These are phyloP conservation scores for Pheosia tremula DNA, from an alignment of 2,888 invertebrate species.

Conservation along the genomic window DNA sequence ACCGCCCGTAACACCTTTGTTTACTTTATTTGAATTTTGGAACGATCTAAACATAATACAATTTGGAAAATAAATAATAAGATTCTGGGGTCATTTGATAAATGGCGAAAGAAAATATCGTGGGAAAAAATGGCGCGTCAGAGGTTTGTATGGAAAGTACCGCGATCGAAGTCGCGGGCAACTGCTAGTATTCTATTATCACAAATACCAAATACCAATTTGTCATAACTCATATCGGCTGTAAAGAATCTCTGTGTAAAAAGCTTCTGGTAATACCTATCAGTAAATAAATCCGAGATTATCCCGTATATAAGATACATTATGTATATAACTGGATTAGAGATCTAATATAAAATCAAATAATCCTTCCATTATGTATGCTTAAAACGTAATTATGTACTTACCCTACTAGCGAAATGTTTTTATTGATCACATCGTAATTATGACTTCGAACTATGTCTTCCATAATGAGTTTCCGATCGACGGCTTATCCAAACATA, in stretches of 20 bases:
- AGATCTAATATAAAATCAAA: neutral
- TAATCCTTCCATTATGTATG: neutral
- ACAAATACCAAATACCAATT: too few relatives aligned
- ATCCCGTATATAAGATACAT: neutral
- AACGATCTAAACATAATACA: neutral
- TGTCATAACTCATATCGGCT: too few relatives aligned
- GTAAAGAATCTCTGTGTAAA: too few relatives aligned
- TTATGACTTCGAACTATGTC: slow-evolving; percentile 38
- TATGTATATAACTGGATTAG: neutral
- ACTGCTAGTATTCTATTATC: too few relatives aligned
- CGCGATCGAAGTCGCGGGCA: too few relatives aligned
- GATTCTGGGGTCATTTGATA: too few relatives aligned
- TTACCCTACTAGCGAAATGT: neutral
- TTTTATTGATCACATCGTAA: slow-evolving; percentile 24
- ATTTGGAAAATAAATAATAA: too few relatives aligned
- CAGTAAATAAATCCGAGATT: neutral
- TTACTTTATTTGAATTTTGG: neutral
- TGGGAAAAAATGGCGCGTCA: too few relatives aligned
- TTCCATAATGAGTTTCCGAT: slow-evolving; percentile 49
- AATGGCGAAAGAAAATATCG: too few relatives aligned
- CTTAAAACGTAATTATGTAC: slow-evolving; percentile 14
- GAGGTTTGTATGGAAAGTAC: too few relatives aligned
- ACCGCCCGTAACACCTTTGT: slow-evolving; percentile 1
- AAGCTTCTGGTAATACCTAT: too few relatives aligned
- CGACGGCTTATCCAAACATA: slow-evolving; percentile 52